Evolutionary conservation across 2,888 invertebrate genomes (phyloP), one percentile per base, ranked within the genome.

Genomic region (Drosophila eohydei): DNA sequence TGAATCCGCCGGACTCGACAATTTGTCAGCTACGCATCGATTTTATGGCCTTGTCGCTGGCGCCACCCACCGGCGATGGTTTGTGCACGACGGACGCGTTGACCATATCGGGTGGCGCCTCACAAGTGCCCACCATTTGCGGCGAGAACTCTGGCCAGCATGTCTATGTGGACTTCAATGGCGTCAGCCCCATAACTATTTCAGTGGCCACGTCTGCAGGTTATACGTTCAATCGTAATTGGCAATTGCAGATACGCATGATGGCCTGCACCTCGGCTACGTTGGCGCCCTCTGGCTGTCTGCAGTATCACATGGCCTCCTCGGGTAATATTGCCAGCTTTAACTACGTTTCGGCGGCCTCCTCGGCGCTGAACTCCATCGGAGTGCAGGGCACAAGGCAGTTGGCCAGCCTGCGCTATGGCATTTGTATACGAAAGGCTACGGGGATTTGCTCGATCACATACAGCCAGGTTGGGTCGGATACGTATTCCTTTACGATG

Each of bases 81-180:
- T 93, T 93, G 56, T 97, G 97, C 88, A 91, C 93, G 14, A 95
- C 94, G 0, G 97, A 97, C 91, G 94, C 95, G 4, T 93, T 97
- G 71, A 94, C 95, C 4, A 94, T 97, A 32, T 94, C 95, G 0
- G 96, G 96, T 0, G 95, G 95, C 0, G 95, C 95, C 63, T 95
- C 95, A 0, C 91, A 93, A 7, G 94, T 96, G 5, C 96, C 96
- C 0, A 91, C 93, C 1, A 94, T 97, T 68, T 97, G 97, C 90
- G 97, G 97, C 0, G 96, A 96, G 90, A 96, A 97, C 91, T 95
- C 95, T 1, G 97, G 96, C 0, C 96, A 97, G 91, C 96, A 96
- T 82, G 94, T 97, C 32, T 97, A 96, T 85, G 94, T 96, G 1
- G 95, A 96, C 90, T 97, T 97, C 86, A 95, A 95, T 83, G 95